These are phyloP conservation scores for Bovichtus diacanthus DNA, from an alignment of 2,797 vertebrate species.

Conservation along the genomic window DNA sequence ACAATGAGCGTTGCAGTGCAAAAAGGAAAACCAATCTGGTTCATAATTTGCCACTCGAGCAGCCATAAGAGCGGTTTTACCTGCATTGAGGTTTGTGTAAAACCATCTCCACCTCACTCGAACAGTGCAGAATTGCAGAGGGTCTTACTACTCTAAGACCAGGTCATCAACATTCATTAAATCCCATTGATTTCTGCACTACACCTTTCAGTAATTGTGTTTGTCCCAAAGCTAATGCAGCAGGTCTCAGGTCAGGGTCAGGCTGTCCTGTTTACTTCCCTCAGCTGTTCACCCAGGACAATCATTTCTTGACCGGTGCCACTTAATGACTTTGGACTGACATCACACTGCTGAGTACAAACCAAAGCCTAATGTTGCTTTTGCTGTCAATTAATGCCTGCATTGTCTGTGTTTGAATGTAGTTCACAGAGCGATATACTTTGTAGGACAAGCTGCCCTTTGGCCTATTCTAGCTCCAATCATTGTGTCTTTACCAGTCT, in stretches of 20 bases:
- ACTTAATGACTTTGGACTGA: constrained; percentile 38
- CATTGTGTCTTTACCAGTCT: background rate
- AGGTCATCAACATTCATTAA: constrained; percentile 47
- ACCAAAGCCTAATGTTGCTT: constrained; percentile 9
- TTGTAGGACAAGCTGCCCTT: background rate
- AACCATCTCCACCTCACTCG: background rate
- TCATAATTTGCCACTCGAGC: constrained; percentile 5
- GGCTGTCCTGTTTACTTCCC: constrained; percentile 33
- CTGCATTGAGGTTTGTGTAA: background rate
- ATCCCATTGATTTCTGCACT: constrained; percentile 49
- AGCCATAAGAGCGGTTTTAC: background rate
- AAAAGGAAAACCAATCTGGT: background rate
- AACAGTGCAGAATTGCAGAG: background rate
- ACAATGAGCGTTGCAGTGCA: background rate
- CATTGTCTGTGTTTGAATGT: background rate
- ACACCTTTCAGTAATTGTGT: constrained; percentile 42
- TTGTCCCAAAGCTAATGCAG: constrained; percentile 47
- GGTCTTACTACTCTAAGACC: constrained; percentile 25
- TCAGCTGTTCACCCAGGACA: constrained; percentile 21
- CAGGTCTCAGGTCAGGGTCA: constrained; percentile 55
- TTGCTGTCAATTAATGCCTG: constrained; percentile 19
- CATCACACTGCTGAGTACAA: constrained; percentile 9
- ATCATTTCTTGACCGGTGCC: constrained; percentile 29
- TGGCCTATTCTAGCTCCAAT: background rate
- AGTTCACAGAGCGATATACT: background rate